A percentile compares a stretch with the other conserved stretches of the same genome.
Conservation (phyloP, 1,140 invertebrate genomes). For the Drosophila burlai region DNA sequence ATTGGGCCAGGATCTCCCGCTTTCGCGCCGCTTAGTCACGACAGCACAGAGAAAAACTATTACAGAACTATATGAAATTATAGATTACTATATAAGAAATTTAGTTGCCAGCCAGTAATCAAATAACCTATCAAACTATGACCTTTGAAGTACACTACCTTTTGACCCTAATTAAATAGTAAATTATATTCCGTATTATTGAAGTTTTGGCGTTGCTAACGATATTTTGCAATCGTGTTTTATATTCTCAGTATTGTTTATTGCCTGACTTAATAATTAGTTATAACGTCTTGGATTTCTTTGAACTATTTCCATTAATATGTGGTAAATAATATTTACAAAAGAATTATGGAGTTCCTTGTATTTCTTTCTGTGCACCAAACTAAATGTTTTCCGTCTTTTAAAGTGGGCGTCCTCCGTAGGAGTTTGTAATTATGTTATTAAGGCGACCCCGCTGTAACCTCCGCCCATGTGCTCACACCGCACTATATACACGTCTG, state of each 20-base stretch:
- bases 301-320: too few relatives aligned
- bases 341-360: rapidly evolving
- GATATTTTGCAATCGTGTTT: not conserved
- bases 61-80: too few relatives aligned
- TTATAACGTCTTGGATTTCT: too few relatives aligned
- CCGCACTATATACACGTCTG: conserved; percentile 19
- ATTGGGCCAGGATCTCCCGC: conserved; percentile 64
- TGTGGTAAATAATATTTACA: not conserved
- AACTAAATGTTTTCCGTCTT: conserved; percentile 71
- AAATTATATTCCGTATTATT: not conserved
- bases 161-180: too few relatives aligned
- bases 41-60: conserved; percentile 11
- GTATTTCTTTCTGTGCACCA: conserved; percentile 3
- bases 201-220: not conserved
- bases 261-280: not conserved
- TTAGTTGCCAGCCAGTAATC: not conserved
- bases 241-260: not conserved
- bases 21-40: conserved; percentile 65
- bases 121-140: too few relatives aligned
- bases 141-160: too few relatives aligned
- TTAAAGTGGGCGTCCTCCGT: conserved; percentile 77
- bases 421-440: conserved; percentile 82
- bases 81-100: too few relatives aligned
- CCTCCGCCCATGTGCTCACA: conserved; percentile 26
- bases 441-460: conserved; percentile 56